Evolutionary conservation across 2,797 vertebrate species (phyloP).

Genomic region (Acanthurus lineatus): DNA sequence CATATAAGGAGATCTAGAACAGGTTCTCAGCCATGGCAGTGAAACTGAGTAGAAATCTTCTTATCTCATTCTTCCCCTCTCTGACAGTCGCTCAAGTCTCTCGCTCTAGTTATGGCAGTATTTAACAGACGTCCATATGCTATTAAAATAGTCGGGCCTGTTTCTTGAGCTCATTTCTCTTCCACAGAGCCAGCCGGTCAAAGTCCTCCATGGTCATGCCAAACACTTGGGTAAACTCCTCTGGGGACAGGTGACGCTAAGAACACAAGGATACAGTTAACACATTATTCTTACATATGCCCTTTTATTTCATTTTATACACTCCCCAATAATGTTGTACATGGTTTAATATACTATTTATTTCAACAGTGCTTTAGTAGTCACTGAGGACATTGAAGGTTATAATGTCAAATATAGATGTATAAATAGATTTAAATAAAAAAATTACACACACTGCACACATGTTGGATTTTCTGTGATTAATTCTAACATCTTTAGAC

Average conservation of each 20-base stretch:
- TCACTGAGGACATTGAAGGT: not conserved
- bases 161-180: conserved; percentile 98
- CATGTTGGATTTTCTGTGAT: not conserved
- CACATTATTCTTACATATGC: too few relatives aligned
- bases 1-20: conserved; percentile 70
- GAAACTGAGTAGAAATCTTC: conserved; percentile 62
- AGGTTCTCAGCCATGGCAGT: conserved; percentile 83
- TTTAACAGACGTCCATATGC: not conserved
- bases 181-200: conserved; percentile 98
- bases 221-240: conserved; percentile 97
- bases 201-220: conserved; percentile 97
- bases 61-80: not conserved
- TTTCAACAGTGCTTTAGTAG: not conserved
- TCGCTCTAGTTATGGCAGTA: conserved; percentile 45
- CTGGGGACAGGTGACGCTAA: conserved; percentile 96
- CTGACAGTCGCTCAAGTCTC: conserved; percentile 24
- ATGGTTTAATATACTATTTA: not conserved
- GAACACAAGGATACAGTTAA: conserved; percentile 6
- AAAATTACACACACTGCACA: not conserved
- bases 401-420: not conserved
- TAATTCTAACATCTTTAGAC: not conserved
- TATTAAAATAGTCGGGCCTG: conserved; percentile 95
- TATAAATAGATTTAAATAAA: not conserved
- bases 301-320: not conserved
- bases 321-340: not conserved